These are phyloP conservation scores for Cybosia mesomella DNA, from an alignment of 2,888 invertebrate species.

Conservation along the genomic window DNA sequence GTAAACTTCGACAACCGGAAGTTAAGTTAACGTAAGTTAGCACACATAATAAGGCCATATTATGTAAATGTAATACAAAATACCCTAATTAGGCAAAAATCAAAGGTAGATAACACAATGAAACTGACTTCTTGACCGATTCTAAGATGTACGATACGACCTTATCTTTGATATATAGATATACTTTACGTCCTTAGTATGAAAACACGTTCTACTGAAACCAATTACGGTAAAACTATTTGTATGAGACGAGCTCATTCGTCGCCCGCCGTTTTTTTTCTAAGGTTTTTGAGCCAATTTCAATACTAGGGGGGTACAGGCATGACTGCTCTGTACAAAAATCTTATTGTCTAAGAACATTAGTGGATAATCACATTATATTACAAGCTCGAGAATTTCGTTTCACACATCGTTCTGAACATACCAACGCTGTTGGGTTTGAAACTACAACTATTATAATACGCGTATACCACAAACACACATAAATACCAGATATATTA, in stretches of 20 bases:
- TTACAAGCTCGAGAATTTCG: constrained; percentile 18
- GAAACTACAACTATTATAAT: neutral
- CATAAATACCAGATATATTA: neutral
- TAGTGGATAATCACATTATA: constrained; percentile 14
- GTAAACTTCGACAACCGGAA: no score
- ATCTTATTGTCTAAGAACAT: constrained; percentile 1
- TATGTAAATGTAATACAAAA: no score
- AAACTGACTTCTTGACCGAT: neutral
- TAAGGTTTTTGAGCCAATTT: neutral
- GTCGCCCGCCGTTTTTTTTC: neutral
- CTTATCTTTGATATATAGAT: neutral
- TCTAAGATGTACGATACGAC: no score
- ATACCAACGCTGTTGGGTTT: neutral
- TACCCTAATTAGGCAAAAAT: neutral
- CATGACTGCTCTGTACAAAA: constrained; percentile 1
- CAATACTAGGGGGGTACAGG: neutral
- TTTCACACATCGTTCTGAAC: neutral
- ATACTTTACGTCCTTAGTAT: neutral
- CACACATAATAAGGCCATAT: no score
- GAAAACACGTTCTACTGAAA: neutral
- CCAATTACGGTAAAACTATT: neutral
- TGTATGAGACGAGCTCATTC: neutral
- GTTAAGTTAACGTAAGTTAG: no score
- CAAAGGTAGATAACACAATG: neutral
- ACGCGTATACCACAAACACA: neutral